A percentile compares a stretch with the other conserved stretches of the same genome.
phyloP scores from a whole-genome alignment of 2,888 invertebrate species.

The Caenorhabditis afra region DNA sequence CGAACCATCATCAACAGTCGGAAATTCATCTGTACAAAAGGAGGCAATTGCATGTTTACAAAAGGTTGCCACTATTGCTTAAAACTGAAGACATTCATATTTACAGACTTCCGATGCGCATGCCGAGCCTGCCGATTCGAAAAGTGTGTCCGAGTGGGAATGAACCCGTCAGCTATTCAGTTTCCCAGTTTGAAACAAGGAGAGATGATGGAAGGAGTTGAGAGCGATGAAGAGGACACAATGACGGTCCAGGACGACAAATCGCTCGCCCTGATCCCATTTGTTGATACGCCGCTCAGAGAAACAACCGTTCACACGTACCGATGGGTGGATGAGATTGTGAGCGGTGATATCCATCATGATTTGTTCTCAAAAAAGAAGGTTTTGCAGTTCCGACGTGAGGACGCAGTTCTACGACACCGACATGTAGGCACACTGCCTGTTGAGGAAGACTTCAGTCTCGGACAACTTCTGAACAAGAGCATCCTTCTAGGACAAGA shows the following conservation, averaged over 20 bases:
- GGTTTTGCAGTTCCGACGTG: constrained; percentile 55
- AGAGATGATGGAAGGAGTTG: constrained; percentile 20
- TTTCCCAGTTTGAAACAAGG: constrained; percentile 34
- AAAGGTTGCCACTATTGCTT: constrained; percentile 59
- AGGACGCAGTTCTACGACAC: constrained; percentile 43
- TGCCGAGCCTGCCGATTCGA: constrained; percentile 72
- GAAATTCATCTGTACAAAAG: constrained; percentile 65
- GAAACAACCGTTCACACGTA: constrained; percentile 45
- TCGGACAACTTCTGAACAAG: constrained; percentile 33
- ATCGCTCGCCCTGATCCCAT: constrained; percentile 30
- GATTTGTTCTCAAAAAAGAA: neutral
- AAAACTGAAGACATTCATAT: too few relatives aligned
- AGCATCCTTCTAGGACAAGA: constrained; percentile 34
- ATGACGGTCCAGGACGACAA: constrained; percentile 13
- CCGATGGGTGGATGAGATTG: constrained; percentile 56
- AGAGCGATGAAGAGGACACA: constrained; percentile 39
- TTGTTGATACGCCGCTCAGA: constrained; percentile 19
- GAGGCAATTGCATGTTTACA: constrained; percentile 69
- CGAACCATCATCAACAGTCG: constrained; percentile 68
- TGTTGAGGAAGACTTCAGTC: constrained; percentile 43
- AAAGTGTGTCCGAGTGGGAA: constrained; percentile 69
- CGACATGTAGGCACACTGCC: constrained; percentile 31
- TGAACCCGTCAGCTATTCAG: constrained; percentile 66
- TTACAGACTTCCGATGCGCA: constrained; percentile 69
- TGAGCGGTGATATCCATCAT: neutral